Evolutionary conservation across 2,797 vertebrate species (phyloP).

Genomic region (Thripadectes ignobilis): DNA sequence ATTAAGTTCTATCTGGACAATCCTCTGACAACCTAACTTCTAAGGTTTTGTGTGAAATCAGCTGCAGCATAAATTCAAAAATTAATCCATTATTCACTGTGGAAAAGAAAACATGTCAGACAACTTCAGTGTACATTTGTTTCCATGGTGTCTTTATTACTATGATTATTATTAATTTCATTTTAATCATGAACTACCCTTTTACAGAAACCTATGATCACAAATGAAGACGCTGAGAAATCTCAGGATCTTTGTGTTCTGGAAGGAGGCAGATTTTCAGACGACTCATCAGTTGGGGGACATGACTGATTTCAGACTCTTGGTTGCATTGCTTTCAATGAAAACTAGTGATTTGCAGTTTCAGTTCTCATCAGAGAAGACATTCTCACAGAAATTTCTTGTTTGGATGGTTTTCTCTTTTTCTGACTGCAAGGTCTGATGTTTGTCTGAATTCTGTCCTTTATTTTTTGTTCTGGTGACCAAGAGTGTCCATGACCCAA

Average conservation of each 20-base stretch:
- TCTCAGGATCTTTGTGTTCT: constrained; percentile 34
- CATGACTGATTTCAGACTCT: constrained; percentile 69
- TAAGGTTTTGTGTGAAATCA: not conserved
- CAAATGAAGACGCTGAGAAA: constrained; percentile 17
- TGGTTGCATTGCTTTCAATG: constrained; percentile 65
- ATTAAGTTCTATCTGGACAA: not conserved
- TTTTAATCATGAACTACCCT: not conserved
- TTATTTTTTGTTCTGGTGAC: not conserved
- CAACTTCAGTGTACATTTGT: not conserved
- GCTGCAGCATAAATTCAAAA: not conserved
- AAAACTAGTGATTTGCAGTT: constrained; percentile 68
- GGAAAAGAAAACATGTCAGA: not conserved
- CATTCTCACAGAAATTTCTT: constrained; percentile 49
- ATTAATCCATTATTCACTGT: not conserved
- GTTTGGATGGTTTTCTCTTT: constrained; percentile 53
- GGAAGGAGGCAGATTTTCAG: constrained; percentile 37
- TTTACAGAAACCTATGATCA: not conserved
- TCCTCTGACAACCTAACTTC: not conserved
- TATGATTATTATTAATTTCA: not conserved
- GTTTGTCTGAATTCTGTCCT: not conserved
- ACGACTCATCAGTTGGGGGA: constrained; percentile 42
- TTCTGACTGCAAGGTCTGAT: not conserved
- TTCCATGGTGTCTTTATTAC: not conserved
- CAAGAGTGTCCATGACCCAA: not conserved
- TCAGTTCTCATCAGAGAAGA: constrained; percentile 64